Conservation (phyloP, 2,888 invertebrate genomes). For the Ganaspis brasiliensis region DNA sequence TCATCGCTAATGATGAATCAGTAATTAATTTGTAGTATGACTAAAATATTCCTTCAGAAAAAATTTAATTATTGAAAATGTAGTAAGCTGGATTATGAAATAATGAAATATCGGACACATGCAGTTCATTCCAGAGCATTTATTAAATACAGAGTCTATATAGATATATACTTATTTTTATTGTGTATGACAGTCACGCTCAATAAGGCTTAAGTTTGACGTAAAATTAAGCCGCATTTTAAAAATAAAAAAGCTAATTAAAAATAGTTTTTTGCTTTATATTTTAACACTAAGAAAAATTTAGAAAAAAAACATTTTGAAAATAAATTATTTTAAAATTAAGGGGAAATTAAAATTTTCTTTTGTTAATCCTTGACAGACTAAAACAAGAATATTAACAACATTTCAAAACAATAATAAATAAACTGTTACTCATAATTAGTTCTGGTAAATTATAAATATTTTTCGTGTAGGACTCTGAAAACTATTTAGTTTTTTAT, state of each 20-base stretch:
- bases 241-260: background rate
- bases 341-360: no score
- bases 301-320: no score
- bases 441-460: no score
- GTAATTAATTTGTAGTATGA: background rate
- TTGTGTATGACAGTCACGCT: background rate
- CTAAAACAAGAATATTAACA: no score
- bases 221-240: background rate
- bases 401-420: no score
- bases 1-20: slow-evolving; percentile 1
- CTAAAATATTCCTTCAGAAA: background rate
- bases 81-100: background rate
- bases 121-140: background rate
- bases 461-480: no score
- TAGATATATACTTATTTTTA: background rate
- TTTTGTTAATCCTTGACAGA: no score
- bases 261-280: background rate
- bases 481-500: no score
- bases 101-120: background rate
- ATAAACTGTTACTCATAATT: no score
- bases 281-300: no score
- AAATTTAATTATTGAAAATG: background rate
- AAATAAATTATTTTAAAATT: no score
- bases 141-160: background rate
- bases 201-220: background rate